Percentiles rank a stretch among this genome's conserved stretches.
Conservation (phyloP, 2,797 vertebrate genomes). For the Crocodylus rhombifer region DNA sequence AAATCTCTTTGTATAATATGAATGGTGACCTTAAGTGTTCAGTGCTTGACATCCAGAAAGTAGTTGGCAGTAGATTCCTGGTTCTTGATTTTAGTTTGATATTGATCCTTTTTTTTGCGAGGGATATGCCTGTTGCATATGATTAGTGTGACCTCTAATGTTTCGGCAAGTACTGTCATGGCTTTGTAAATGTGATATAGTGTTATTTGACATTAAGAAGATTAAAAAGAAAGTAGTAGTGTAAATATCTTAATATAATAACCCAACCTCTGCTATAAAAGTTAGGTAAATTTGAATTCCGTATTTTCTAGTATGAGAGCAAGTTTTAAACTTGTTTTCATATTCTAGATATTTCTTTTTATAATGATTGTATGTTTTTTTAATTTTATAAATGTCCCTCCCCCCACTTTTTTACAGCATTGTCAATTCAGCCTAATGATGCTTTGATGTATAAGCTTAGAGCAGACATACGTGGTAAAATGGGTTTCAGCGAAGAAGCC, state of each 20-base stretch:
- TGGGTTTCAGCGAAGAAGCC: slow-evolving; percentile 79
- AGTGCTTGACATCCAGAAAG: not conserved
- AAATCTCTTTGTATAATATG: not conserved
- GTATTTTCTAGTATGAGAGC: not conserved
- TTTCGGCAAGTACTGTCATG: not conserved
- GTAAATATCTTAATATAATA: not conserved
- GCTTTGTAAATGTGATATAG: not conserved
- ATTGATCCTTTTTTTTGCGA: not conserved
- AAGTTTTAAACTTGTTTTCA: not conserved
- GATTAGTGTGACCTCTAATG: not conserved
- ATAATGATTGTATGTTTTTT: not conserved
- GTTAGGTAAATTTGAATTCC: not conserved
- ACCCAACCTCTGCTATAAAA: not conserved
- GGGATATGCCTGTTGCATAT: not conserved
- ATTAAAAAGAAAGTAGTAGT: not conserved
- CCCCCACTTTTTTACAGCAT: slow-evolving; percentile 74
- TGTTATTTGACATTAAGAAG: not conserved
- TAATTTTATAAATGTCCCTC: not conserved
- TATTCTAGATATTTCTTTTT: not conserved
- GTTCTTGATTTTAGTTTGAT: not conserved
- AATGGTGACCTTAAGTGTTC: not conserved
- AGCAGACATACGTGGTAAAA: slow-evolving; percentile 82
- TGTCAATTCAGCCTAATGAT: slow-evolving; percentile 81
- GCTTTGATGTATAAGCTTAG: slow-evolving; percentile 80
- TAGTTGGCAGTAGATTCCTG: not conserved